Base-by-base conservation (phyloP, 2,888 invertebrate genomes). In the Drosophila emarginata region DNA sequence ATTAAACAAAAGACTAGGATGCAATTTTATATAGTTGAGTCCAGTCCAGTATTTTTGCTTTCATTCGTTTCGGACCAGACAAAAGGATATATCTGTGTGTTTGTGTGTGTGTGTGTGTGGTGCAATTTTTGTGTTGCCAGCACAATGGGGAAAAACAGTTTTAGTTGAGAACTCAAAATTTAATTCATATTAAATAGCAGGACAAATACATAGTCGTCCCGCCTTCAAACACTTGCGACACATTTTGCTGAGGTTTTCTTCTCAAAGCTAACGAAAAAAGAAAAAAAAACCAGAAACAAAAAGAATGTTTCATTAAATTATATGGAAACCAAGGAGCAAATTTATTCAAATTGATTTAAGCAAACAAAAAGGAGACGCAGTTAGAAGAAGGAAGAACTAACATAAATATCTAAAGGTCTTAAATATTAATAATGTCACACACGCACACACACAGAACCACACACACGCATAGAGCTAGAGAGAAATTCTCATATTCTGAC, bases 161-260 rank as follows among this genome's bases (percentile, higher is more conserved):
- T 67, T 37, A 61, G 32, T 50, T 50, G 70, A 67, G 79, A 78
- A 81, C 85, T 80, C 78, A 56, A 80, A 58, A 82, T 85, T 80
- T 78, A 82, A 82, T 85, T 80, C 83, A 80, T 85, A 77, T 74
- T 58, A 80, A 82, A 82, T 82, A 75, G 61, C 78, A 85, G 83
- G 76, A 82, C 45, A 45, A 82, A 62, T 78, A 77, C 71, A 61
- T n/a, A 26, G n/a, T 4, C 45, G 11, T 21, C 4, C 4, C 11
- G 45, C 45, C 21, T 4, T 45, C 4, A 21, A 45, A 45, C 12
- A 21, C 45, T 45, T 45, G 5, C 14, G 45, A 45, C 45, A 12
- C 21, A 45, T 45, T 45, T 45, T 45, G 1, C 11, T 45, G 11
- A 21, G 18, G 4, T 18, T 18, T 12, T 4, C 11, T 45, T 45